phyloP scores from a whole-genome alignment of 2,888 invertebrate genomes.

The Hydroisotoma schaefferi region DNA sequence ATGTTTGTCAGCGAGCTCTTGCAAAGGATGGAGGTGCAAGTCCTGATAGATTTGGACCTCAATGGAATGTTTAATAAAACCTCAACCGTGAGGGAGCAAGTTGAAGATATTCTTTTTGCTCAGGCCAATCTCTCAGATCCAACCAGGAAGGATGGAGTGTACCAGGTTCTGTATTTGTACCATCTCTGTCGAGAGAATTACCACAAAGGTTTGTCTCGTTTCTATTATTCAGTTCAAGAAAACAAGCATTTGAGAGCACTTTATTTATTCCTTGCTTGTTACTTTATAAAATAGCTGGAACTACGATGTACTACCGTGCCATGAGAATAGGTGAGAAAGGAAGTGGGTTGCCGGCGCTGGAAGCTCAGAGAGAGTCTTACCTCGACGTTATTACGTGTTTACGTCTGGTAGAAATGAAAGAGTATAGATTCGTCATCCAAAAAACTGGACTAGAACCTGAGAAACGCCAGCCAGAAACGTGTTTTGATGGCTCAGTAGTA shows the following conservation, averaged over 20 bases:
- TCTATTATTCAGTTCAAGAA: too few species aligned
- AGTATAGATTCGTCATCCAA: slow-evolving; percentile 34
- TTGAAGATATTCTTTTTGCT: slow-evolving; percentile 43
- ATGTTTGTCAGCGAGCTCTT: slow-evolving; percentile 40
- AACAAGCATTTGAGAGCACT: not conserved
- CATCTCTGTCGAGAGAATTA: slow-evolving; percentile 42
- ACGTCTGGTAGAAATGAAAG: slow-evolving; percentile 29
- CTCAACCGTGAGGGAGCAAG: slow-evolving; percentile 36
- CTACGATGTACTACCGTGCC: slow-evolving; percentile 41
- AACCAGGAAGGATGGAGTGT: slow-evolving; percentile 38
- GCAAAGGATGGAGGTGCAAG: slow-evolving; percentile 40
- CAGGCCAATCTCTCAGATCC: slow-evolving; percentile 47
- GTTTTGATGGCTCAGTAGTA: slow-evolving; percentile 9
- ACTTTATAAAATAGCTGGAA: slow-evolving; percentile 26
- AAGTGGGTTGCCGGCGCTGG: slow-evolving; percentile 36
- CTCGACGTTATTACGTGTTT: slow-evolving; percentile 45
- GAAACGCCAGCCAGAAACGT: slow-evolving; percentile 16
- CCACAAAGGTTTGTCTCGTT: slow-evolving; percentile 38
- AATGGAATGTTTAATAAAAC: slow-evolving; percentile 36
- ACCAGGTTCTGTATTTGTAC: slow-evolving; percentile 47
- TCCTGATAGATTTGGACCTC: slow-evolving; percentile 36
- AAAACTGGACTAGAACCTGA: slow-evolving; percentile 32
- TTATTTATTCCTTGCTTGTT: not conserved
- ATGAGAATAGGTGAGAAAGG: slow-evolving; percentile 46
- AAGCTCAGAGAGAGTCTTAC: slow-evolving; percentile 40